phyloP scores from a whole-genome alignment of 2,888 invertebrate species.

The Erebia aethiops region DNA sequence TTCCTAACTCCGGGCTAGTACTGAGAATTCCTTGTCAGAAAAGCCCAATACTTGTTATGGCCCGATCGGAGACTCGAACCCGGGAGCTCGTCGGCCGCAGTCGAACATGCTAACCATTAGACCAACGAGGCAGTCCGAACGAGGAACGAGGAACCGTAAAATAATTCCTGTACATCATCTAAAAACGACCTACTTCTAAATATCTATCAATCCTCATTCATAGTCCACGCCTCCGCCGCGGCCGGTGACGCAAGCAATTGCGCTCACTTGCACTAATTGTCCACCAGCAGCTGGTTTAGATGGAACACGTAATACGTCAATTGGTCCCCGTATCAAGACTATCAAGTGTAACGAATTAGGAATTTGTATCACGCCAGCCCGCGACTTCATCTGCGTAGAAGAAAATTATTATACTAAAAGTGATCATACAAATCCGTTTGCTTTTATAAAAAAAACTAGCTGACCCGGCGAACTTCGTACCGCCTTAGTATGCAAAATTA shows the following conservation, averaged over 20 bases:
- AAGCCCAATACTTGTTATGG: too few relatives aligned
- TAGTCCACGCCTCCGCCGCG: conserved; percentile 50
- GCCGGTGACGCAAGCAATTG: conserved; percentile 76
- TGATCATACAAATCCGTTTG: too few relatives aligned
- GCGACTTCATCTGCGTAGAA: neutral
- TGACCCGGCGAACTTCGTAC: too few relatives aligned
- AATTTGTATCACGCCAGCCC: conserved; percentile 7
- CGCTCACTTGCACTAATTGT: conserved; percentile 78
- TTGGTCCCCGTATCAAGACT: conserved; percentile 24
- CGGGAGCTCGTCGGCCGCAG: too few relatives aligned
- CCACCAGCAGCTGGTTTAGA: conserved; percentile 68
- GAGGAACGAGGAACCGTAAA: too few relatives aligned
- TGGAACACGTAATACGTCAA: conserved; percentile 43
- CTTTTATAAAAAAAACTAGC: too few relatives aligned
- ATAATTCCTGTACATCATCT: neutral
- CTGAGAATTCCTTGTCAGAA: too few relatives aligned
- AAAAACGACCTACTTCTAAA: conserved; percentile 26
- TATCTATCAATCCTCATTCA: conserved; percentile 72
- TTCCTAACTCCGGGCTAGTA: too few relatives aligned
- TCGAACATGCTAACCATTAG: too few relatives aligned
- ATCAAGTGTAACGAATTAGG: conserved; percentile 14
- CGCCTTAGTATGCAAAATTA: too few relatives aligned
- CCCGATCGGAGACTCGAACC: too few relatives aligned
- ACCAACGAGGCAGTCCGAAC: too few relatives aligned
- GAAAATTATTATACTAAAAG: neutral